These are phyloP conservation scores for Otocyon megalotis DNA, from an alignment of 2,113 vertebrate genomes.

Conservation along the genomic window DNA sequence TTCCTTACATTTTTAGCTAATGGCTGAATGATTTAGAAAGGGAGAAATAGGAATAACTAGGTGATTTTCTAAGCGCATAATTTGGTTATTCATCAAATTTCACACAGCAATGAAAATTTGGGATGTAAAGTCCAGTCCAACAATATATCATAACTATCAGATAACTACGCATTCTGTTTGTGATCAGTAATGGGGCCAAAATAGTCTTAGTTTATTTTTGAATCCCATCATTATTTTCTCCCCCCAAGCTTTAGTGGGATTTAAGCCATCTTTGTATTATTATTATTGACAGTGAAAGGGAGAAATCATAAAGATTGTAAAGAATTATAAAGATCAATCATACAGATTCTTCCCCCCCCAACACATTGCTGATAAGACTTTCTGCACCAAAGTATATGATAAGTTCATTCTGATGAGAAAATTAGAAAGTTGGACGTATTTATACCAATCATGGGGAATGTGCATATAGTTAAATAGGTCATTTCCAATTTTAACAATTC, in stretches of 20 bases:
- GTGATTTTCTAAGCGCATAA: not conserved
- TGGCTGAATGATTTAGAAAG: constrained; percentile 8
- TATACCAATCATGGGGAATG: constrained; percentile 70
- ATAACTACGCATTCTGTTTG: not conserved
- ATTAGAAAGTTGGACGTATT: constrained; percentile 77
- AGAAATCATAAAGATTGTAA: constrained; percentile 28
- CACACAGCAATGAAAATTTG: not conserved
- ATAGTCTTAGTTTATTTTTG: not conserved
- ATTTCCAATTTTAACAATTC: constrained; percentile 84
- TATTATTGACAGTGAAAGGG: not conserved
- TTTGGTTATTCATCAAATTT: constrained; percentile 44
- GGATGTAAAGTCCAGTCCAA: not conserved
- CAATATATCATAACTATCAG: constrained; percentile 4
- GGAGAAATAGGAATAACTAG: constrained; percentile 19
- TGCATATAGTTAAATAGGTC: constrained; percentile 81
- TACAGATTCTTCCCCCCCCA: not conserved
- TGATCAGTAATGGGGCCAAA: not conserved
- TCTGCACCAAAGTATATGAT: constrained; percentile 9
- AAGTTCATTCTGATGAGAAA: constrained; percentile 69
- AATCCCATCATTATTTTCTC: not conserved
- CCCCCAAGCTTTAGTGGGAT: not conserved
- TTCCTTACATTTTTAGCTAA: not conserved
- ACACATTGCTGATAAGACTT: not conserved
- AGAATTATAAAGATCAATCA: constrained; percentile 18
- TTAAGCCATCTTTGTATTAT: constrained; percentile 22